Evolutionary conservation across 2,113 vertebrate genomes (phyloP).

Genomic region (Hyperoodon ampullatus): DNA sequence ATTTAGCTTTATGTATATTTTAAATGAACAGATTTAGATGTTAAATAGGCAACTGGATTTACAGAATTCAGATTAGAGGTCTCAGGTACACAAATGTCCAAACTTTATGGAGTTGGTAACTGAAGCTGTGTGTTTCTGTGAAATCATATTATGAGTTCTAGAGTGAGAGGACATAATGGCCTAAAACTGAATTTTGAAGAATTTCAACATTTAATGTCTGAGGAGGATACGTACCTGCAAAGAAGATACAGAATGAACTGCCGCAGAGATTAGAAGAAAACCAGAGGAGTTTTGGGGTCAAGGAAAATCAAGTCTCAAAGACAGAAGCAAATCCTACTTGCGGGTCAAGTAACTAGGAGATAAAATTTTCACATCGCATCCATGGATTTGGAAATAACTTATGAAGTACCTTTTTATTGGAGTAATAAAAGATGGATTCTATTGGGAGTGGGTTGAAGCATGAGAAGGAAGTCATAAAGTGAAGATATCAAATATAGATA

Average conservation of each 20-base stretch:
- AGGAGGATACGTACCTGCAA: neutral
- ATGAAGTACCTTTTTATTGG: neutral
- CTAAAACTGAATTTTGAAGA: too few species aligned
- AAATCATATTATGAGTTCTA: too few species aligned
- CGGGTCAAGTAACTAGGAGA: neutral
- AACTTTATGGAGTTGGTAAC: neutral
- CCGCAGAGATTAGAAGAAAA: neutral
- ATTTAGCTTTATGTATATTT: neutral
- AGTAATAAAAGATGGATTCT: neutral
- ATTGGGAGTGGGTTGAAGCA: neutral
- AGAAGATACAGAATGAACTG: neutral
- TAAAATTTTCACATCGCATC: neutral
- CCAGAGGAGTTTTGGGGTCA: neutral
- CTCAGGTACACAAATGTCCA: neutral
- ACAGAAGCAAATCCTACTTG: neutral
- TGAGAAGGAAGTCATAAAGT: neutral
- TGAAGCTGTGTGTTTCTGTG: too few species aligned
- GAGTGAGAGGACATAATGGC: too few species aligned
- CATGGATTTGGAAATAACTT: neutral
- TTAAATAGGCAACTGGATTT: neutral
- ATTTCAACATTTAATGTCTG: neutral
- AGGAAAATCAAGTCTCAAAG: conserved; percentile 22
- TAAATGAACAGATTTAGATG: neutral
- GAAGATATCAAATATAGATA: neutral
- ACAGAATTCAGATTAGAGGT: neutral